A percentile compares a stretch with the other conserved stretches of the same genome.
Evolutionary conservation across 2,797 vertebrate genomes (phyloP).

Genomic region (Mus caroli): DNA sequence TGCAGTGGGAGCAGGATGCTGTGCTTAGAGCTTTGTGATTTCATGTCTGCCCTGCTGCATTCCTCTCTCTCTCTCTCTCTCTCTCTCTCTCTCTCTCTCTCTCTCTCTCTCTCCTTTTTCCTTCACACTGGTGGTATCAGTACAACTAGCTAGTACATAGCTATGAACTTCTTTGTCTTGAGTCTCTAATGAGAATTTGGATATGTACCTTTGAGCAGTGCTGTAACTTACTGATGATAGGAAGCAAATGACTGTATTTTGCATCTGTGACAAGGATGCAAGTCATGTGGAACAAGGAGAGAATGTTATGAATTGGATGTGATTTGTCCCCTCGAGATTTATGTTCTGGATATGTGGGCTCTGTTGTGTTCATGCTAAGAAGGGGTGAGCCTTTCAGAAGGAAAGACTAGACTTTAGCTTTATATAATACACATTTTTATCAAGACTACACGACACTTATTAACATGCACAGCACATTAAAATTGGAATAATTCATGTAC

Average conservation of each 20-base stretch:
- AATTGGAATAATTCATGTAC: conserved; percentile 61
- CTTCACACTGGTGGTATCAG: no score
- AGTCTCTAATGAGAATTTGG: not conserved
- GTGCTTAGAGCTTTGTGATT: not conserved
- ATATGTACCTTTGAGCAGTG: not conserved
- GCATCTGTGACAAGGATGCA: not conserved
- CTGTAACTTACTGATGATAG: not conserved
- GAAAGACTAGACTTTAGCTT: not conserved
- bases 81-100: no score
- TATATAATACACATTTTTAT: conserved; percentile 13
- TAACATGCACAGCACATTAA: conserved; percentile 63
- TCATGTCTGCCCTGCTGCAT: not conserved
- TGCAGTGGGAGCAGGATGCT: not conserved
- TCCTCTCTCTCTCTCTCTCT: not conserved
- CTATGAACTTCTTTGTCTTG: not conserved
- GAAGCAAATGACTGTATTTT: not conserved
- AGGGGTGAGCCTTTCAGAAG: not conserved
- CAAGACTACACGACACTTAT: conserved; percentile 69
- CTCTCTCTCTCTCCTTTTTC: not conserved
- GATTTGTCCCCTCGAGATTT: not conserved
- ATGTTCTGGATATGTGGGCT: not conserved
- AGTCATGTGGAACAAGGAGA: not conserved
- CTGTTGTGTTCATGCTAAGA: not conserved
- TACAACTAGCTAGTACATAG: not conserved
- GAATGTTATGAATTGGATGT: not conserved